These are phyloP conservation scores for Notolabrus celidotus DNA, from an alignment of 2,797 vertebrate genomes.

Conservation along the genomic window DNA sequence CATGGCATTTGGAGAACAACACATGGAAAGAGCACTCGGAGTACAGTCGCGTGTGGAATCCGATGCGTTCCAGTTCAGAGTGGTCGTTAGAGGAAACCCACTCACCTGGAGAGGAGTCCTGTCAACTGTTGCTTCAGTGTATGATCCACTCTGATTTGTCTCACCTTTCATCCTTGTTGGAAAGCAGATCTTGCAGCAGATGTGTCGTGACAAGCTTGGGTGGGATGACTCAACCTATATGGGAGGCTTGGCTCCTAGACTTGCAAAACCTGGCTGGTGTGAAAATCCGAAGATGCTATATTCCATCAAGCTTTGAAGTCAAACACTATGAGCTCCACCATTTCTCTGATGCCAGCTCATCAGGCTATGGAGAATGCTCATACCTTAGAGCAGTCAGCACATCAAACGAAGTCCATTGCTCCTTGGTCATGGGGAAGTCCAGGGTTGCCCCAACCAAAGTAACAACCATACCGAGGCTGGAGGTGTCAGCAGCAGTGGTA, in stretches of 20 bases:
- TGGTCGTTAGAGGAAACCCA: constrained; percentile 5
- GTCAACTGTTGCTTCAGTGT: constrained; percentile 8
- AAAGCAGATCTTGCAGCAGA: neutral
- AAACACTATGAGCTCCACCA: neutral
- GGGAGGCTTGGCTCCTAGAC: neutral
- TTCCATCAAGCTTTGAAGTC: neutral
- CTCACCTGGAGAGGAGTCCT: constrained; percentile 24
- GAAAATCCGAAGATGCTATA: neutral
- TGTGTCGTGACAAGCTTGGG: neutral
- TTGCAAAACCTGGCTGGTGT: neutral
- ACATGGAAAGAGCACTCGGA: constrained; percentile 16
- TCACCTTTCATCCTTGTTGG: constrained; percentile 6
- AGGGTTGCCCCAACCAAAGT: constrained; percentile 18
- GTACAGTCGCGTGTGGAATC: constrained; percentile 21
- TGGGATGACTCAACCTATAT: constrained; percentile 14
- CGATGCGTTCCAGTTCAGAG: constrained; percentile 31
- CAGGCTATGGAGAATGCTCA: neutral
- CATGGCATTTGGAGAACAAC: neutral
- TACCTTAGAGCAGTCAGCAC: neutral
- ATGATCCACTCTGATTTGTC: constrained; percentile 5
- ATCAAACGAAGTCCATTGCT: neutral
- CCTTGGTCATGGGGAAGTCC: neutral
- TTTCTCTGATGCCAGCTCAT: neutral
- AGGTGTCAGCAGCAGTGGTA: constrained; percentile 17
- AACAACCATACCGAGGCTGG: constrained; percentile 1